Base-by-base conservation (phyloP, 37 sponge, comb jelly and placozoan species). In the Lycopodina hypogea region DNA sequence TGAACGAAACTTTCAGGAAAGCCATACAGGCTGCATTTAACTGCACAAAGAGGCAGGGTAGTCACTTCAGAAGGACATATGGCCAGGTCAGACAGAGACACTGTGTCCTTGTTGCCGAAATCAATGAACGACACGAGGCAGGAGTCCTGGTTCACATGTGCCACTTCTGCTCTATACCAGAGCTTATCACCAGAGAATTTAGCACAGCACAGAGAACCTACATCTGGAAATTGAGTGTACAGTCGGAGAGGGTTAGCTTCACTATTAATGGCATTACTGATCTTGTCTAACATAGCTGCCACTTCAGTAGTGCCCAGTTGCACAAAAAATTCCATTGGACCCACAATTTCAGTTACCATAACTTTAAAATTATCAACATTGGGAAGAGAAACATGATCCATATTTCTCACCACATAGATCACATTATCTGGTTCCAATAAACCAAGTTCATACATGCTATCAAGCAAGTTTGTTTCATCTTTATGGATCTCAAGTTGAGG, bases 91-190 rank as follows among this genome's bases (percentile, higher is more conserved):
- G 41, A 42, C 42, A 80, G 57, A 37, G 29, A 12, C n/a, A 90
- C 87, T 26, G 8, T 65, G 8, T 85, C 90, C 3, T 50, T 68
- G 59, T 91, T 91, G 0, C 91, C 91, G 79, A 57, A 91, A 50
- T 91, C 91, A 36, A 91, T 26, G 78, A 83, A 91, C 21, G n/a
- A 36, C 12, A 86, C 79, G 1, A 48, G 11, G 32, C 42, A 66
- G 0, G 15, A 22, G 24, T 7, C 42, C 2, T 33, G 67, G 7
- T 32, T 24, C 24, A 66, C 50, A 23, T 74, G 57, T 0, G 68
- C 15, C 29, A 88, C 83, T 53, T 80, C 48, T 21, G 68, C 81
- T 11, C 91, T 76, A 69, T 91, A 83, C 87, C 87, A 83, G 19
- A 11, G 28, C 26, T 59, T 35, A 59, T 91, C 91, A 39, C 78